Base-by-base conservation (phyloP, 2,797 vertebrate genomes). In the Pristis pectinata region DNA sequence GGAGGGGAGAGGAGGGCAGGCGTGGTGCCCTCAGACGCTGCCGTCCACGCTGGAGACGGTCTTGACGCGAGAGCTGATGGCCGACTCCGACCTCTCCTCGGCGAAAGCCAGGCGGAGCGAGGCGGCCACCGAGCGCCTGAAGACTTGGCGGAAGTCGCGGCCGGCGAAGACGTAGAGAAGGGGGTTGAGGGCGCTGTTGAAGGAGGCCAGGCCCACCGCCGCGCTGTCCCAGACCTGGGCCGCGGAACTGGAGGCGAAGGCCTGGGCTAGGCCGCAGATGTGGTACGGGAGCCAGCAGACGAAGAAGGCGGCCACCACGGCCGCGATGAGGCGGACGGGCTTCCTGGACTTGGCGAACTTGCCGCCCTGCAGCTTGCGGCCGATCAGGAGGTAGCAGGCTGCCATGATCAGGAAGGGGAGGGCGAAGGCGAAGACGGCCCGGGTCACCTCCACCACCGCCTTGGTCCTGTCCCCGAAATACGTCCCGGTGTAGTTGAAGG, bases 171-270 rank as follows among this genome's bases (percentile, higher is more conserved):
- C 98, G 0, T 99, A 99, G 61, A 99, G 96, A 53, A 99, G 96
- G 0, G 99, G 99, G 96, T 99, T 99, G 95, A 99, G 97, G 96
- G 98, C 99, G 96, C 99, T 99, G 97, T 99, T 99, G 61, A 98
- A 97, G 0, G 98, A 97, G 0, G 98, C 98, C 0, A 99, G 93
- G 0, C 97, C 97, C 0, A 96, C 96, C 59, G 98, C 98, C 24
- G 98, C 95, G 0, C 97, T 97, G 77, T 98, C 41, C 1, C 98
- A 97, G n/a, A 96, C 95, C 87, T 96, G 49, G 30, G 98, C 95
- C 0, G 97, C 89, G 0, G 95, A 85, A 1, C 1, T 34, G 0
- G 96, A 95, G 0, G 97, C 0, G 0, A n/a, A 0, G 0, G 49
- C 0, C 0, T 97, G 95, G 94, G 98, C 95, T 2, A 99, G 96